These are phyloP conservation scores for Fistularia commersonii DNA, from an alignment of 2,797 vertebrate genomes.

Conservation along the genomic window DNA sequence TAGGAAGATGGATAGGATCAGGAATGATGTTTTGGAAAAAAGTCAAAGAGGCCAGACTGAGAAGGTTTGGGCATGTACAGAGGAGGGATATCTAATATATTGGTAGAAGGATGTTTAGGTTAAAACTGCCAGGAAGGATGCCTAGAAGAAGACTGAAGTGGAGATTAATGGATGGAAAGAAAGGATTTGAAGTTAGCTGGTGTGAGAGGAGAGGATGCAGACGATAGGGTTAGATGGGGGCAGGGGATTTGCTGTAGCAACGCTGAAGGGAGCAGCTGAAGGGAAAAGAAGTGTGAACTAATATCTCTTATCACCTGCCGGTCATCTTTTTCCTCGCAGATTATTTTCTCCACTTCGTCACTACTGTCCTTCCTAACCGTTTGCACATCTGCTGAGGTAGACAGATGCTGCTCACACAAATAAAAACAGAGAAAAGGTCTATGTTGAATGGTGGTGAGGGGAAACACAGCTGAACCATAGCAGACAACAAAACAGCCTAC, in stretches of 20 bases:
- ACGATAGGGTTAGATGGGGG: too few species aligned
- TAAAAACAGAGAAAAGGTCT: background rate
- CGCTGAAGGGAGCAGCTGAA: background rate
- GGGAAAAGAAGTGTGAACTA: background rate
- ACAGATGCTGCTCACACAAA: conserved; percentile 67
- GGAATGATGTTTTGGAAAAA: too few species aligned
- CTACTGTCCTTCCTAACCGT: conserved; percentile 70
- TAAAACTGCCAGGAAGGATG: too few species aligned
- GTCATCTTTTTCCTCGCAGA: conserved; percentile 75
- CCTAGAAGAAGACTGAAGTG: too few species aligned
- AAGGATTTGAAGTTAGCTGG: too few species aligned
- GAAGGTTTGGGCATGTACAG: too few species aligned
- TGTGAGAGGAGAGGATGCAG: too few species aligned
- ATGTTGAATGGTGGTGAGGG: background rate
- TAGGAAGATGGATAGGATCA: too few species aligned
- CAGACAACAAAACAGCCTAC: conserved; percentile 38
- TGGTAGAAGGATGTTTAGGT: too few species aligned
- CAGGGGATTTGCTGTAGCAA: background rate
- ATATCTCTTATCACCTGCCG: conserved; percentile 61
- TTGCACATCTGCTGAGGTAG: conserved; percentile 66
- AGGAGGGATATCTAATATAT: too few species aligned
- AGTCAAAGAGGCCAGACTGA: too few species aligned
- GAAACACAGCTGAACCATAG: background rate
- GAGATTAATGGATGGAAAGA: too few species aligned
- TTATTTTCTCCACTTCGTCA: conserved; percentile 75